Percentiles rank a stretch among this genome's conserved stretches.
Evolutionary conservation across 2,888 invertebrate species (phyloP).

Genomic region (Andrena dorsata): DNA sequence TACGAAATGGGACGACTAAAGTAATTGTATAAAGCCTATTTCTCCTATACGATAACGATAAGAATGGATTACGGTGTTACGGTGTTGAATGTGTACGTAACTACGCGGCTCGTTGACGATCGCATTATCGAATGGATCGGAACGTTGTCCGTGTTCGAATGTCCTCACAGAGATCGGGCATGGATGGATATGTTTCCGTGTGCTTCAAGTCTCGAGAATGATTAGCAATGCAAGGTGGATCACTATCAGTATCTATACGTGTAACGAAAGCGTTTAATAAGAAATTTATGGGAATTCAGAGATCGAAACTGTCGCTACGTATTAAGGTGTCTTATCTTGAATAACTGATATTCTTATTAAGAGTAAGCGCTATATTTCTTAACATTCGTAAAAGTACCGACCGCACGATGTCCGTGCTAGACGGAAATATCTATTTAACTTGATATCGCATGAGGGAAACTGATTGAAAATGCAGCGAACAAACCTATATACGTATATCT

Average conservation of each 20-base stretch:
- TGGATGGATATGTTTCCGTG: conserved; percentile 27
- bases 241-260: neutral
- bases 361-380: conserved; percentile 69
- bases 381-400: conserved; percentile 64
- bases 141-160: conserved; percentile 26
- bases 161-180: conserved; percentile 27
- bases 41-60: conserved; percentile 38
- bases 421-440: conserved; percentile 74
- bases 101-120: conserved; percentile 21
- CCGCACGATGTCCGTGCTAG: conserved; percentile 67
- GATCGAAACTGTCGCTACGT: conserved; percentile 79
- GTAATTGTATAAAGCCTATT: conserved; percentile 23
- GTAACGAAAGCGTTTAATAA: neutral
- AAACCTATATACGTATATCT: conserved; percentile 54
- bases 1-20: conserved; percentile 30
- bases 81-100: conserved; percentile 51
- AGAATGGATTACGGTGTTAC: conserved; percentile 36
- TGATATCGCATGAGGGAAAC: conserved; percentile 66
- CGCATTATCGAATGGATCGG: conserved; percentile 39
- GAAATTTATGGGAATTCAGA: conserved; percentile 11
- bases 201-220: conserved; percentile 20
- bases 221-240: neutral
- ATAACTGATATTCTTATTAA: conserved; percentile 77
- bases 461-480: conserved; percentile 36
- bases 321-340: conserved; percentile 82